Base-by-base conservation (phyloP, 2,113 vertebrate species). In the Macaca fascicularis region DNA sequence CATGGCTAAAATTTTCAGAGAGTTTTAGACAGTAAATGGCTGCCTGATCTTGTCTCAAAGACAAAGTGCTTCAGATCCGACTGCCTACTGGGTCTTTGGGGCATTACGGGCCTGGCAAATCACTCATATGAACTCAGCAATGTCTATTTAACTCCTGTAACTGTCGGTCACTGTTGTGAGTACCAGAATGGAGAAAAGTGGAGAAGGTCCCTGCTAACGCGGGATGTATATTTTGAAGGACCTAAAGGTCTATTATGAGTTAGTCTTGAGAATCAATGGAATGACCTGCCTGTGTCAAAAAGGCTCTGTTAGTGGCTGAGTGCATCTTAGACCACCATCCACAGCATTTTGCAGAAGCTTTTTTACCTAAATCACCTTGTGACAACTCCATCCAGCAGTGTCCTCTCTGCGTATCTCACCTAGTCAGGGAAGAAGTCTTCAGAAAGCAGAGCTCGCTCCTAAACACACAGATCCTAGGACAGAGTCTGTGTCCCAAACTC, bases 291-390 rank as follows among this genome's bases (percentile, higher is more conserved):
- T 19, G 23, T 55, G 38, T 70, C 74, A 43, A 22, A 95, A 55
- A 82, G 13, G 30, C 13, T n/a, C 67, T 40, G 1, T 67, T 57
- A 67, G n/a, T 32, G 17, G 22, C 38, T 6, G 78, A 38, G 38
- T 22, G 14, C 32, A 2, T 1, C 20, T 61, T 43, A 40, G 0
- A 74, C n/a, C 30, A 5, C 57, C 17, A 9, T 4, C 35, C 22
- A 38, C 55, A 3, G 30, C 55, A 30, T 30, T 43, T 30, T 8
- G 55, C 45, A 57, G 90, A 32, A 59, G 23, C 17, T 69, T 90
- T 45, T 30, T 69, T 40, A 35, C 38, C 72, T 23, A n/a, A 12
- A 32, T 80, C 19, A 52, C 32, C 30, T 38, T 6, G 4, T 38
- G 22, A n/a, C 45, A 87, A 86, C 1, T 7, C 32, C 64, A 19